Percentiles rank a stretch among this genome's conserved stretches.
phyloP scores from a whole-genome alignment of 2,888 invertebrate species.

The Microctonus hyperodae region DNA sequence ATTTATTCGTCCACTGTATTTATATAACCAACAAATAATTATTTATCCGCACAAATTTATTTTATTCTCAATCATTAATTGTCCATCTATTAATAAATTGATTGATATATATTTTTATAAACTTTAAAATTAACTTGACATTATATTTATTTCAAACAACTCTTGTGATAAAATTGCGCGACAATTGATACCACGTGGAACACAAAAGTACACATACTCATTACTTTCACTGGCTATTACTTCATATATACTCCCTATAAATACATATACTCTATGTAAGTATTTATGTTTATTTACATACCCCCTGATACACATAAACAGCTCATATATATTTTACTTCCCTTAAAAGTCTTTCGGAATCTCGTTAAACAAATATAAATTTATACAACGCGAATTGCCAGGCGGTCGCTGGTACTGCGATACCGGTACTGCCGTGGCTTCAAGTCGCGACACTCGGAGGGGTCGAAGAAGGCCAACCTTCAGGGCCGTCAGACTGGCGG shows the following conservation, averaged over 20 bases:
- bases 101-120: too few relatives aligned
- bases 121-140: too few relatives aligned
- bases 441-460: constrained; percentile 32
- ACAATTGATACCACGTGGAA: neutral
- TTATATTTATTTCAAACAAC: neutral
- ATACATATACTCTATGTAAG: too few relatives aligned
- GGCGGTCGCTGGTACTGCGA: constrained; percentile 46
- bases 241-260: neutral
- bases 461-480: constrained; percentile 42
- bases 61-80: too few relatives aligned
- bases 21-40: too few relatives aligned
- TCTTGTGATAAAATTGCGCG: neutral
- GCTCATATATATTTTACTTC: neutral
- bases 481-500: constrained; percentile 53
- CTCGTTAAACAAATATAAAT: neutral
- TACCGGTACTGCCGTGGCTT: constrained; percentile 46
- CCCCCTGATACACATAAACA: too few relatives aligned
- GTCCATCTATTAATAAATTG: too few relatives aligned
- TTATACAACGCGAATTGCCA: constrained; percentile 27
- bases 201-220: neutral
- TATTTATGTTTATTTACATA: too few relatives aligned
- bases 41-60: too few relatives aligned
- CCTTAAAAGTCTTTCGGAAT: neutral
- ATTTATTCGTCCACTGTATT: too few relatives aligned
- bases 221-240: neutral